These are phyloP conservation scores for Antheraea assamensis DNA, from an alignment of 2,888 invertebrate genomes.

Conservation along the genomic window DNA sequence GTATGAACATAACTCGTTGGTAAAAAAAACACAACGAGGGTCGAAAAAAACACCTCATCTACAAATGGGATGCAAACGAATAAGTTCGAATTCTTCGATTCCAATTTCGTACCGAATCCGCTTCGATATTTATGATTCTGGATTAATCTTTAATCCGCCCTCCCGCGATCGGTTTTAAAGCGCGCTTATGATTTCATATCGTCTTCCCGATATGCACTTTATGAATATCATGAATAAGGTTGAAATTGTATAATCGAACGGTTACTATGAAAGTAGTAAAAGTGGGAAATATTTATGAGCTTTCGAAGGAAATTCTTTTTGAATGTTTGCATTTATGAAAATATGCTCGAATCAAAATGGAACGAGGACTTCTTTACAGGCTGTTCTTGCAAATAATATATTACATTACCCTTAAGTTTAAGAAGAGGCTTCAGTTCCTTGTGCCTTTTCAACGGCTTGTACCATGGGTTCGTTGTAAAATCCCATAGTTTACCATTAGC, in stretches of 20 bases:
- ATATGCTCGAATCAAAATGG: conserved; percentile 77
- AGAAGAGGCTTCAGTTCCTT: not conserved
- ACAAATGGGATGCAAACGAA: conserved; percentile 69
- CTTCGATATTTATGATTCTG: conserved; percentile 76
- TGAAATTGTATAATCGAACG: conserved; percentile 33
- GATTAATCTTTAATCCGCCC: conserved; percentile 78
- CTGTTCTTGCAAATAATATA: conserved; percentile 26
- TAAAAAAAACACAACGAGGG: conserved; percentile 27
- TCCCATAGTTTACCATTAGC: no score
- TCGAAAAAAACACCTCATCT: conserved; percentile 74
- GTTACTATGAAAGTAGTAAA: conserved; percentile 63
- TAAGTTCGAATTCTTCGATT: conserved; percentile 78
- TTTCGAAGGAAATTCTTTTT: conserved; percentile 80
- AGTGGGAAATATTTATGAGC: conserved; percentile 81
- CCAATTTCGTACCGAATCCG: conserved; percentile 75
- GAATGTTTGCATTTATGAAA: conserved; percentile 82
- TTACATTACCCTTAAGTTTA: not conserved
- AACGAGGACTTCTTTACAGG: conserved; percentile 44
- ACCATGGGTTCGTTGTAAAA: no score
- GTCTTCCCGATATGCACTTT: conserved; percentile 40
- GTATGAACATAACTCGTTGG: conserved; percentile 6
- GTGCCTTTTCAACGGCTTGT: no score
- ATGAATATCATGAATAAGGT: conserved; percentile 33
- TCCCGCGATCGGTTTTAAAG: conserved; percentile 70
- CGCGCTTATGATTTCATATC: conserved; percentile 65